Conservation (phyloP, 2,888 invertebrate genomes). For the Amphipoea oculea region DNA sequence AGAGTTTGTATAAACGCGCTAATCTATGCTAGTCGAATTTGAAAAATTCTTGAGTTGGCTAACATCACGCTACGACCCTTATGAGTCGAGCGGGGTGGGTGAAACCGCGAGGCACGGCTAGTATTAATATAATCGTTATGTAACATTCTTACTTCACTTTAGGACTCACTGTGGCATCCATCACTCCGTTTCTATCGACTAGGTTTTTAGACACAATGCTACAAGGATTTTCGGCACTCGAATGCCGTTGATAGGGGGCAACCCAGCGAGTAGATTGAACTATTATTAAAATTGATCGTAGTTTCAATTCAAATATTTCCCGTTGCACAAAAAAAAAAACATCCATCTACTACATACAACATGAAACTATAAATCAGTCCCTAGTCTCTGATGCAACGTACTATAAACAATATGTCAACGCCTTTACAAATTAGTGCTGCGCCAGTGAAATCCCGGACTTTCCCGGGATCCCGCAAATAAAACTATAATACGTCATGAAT, state of each 20-base stretch:
- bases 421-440: conserved; percentile 58
- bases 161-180: not conserved
- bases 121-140: not conserved
- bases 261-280: conserved; percentile 24
- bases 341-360: conserved; percentile 29
- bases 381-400: conserved; percentile 39
- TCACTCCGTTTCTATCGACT: not conserved
- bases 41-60: not conserved
- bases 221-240: not conserved
- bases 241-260: not conserved
- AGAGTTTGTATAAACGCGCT: not conserved
- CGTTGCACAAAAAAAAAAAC: conserved; percentile 25
- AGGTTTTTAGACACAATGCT: not conserved
- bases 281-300: conserved; percentile 45
- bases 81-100: not conserved
- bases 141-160: not conserved
- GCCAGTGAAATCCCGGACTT: conserved; percentile 24
- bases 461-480: conserved; percentile 41
- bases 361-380: conserved; percentile 52
- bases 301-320: conserved; percentile 37
- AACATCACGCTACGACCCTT: not conserved
- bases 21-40: not conserved
- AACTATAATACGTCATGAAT: conserved; percentile 41
- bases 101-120: not conserved
- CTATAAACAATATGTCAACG: conserved; percentile 60